phyloP scores from a whole-genome alignment of 2,797 vertebrate genomes.

The Lutra lutra region DNA sequence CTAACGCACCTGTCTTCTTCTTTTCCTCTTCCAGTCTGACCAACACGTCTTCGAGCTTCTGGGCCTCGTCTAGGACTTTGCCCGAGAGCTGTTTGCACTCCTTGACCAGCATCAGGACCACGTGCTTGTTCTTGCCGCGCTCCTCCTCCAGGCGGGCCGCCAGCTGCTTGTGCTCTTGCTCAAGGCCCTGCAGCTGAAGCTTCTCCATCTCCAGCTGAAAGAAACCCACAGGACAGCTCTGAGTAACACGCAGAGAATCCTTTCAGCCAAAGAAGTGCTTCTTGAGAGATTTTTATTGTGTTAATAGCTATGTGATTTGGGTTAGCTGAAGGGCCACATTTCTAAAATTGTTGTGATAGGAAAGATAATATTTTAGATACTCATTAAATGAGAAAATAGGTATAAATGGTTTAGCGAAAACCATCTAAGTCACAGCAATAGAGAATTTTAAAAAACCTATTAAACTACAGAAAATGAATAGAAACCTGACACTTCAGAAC shows the following conservation, averaged over 20 bases:
- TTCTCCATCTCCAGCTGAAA: conserved; percentile 97
- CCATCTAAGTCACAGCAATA: background rate
- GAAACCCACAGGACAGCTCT: conserved; percentile 71
- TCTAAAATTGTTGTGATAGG: background rate
- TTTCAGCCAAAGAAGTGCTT: background rate
- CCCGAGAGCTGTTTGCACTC: conserved; percentile 97
- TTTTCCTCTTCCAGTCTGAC: conserved; percentile 93
- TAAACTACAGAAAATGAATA: background rate
- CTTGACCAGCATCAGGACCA: conserved; percentile 97
- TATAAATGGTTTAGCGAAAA: conserved; percentile 5
- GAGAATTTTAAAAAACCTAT: background rate
- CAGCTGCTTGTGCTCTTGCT: conserved; percentile 96
- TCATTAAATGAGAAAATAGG: conserved; percentile 22
- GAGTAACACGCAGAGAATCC: conserved; percentile 40
- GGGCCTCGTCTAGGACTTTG: conserved; percentile 94
- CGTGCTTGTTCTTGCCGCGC: conserved; percentile 96
- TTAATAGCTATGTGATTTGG: background rate
- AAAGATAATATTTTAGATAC: background rate
- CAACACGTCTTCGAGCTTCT: conserved; percentile 94
- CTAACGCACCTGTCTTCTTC: conserved; percentile 88
- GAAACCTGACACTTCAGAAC: background rate
- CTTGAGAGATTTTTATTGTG: background rate
- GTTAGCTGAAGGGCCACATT: conserved; percentile 30
- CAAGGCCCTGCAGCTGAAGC: conserved; percentile 94
- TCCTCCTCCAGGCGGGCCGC: conserved; percentile 95